Evolutionary conservation across 2,113 vertebrate genomes (phyloP), one percentile per base, ranked within the genome.

Genomic region (Tachysurus vachellii): DNA sequence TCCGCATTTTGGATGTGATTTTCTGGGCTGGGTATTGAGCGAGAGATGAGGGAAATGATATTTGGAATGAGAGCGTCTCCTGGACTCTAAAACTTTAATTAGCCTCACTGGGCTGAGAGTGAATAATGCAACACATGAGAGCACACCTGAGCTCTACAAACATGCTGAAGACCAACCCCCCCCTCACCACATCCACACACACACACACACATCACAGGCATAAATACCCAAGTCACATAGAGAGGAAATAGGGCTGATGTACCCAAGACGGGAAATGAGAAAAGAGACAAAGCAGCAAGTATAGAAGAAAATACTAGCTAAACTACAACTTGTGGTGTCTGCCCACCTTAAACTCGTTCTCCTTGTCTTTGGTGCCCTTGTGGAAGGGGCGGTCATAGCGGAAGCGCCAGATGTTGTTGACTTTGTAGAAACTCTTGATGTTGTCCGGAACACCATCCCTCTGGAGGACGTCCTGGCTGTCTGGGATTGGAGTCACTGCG

Each of bases 361-460:
- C 98, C 90, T 99, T 99, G 94, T 99, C 98, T 92, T 99, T 99
- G 57, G 96, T 96, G 85, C 98, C 98, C 93, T 99, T 99, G 95
- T 99, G 98, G 92, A 99, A 99, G 0, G 98, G 98, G 26, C 98
- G 95, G 94, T 99, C 98, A 5, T 99, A 99, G 89, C 98, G 95
- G 91, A 99, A 99, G 91, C 97, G 94, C 98, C 98, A 99, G 93
- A 99, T 99, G 89, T 99, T 97, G 93, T 99, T 99, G 91, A 99
- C 97, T 95, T 98, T 99, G 93, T 99, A 99, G 94, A 99, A 99
- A 93, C 97, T 99, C 92, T 99, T 99, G 94, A 99, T 99, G 92
- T 99, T 99, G 94, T 99, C 97, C 0, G 97, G 98, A 87, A 99
- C 97, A 0, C 97, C 97, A 0, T 99, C 98, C 86, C 98, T 96